Percentiles rank a stretch among this genome's conserved stretches.
Evolutionary conservation across 2,797 vertebrate genomes (phyloP).

Genomic region (Onychomys torridus): DNA sequence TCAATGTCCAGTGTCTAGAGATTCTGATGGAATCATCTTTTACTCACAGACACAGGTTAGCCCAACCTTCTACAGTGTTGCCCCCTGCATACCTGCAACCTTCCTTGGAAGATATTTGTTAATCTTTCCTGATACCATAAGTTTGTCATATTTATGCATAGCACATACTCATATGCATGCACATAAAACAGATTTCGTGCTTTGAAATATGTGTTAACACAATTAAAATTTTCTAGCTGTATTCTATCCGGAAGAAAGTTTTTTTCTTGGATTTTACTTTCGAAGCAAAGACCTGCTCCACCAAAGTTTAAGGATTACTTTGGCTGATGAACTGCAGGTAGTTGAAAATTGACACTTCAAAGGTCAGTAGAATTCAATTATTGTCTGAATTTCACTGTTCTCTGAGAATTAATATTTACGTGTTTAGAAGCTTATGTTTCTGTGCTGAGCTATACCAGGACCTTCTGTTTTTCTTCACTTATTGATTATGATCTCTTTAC

Average conservation of each 20-base stretch:
- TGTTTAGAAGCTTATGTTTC: neutral
- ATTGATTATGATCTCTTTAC: neutral
- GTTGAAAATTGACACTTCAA: slow-evolving; percentile 67
- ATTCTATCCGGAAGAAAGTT: neutral
- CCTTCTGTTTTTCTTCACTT: slow-evolving; percentile 29
- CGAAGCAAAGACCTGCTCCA: neutral
- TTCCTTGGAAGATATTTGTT: neutral
- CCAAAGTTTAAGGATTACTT: slow-evolving; percentile 52
- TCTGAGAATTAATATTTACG: neutral
- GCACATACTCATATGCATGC: neutral
- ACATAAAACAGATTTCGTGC: neutral
- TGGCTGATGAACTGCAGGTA: slow-evolving; percentile 62
- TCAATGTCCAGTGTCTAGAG: neutral
- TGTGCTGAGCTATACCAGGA: neutral
- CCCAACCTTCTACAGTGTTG: neutral
- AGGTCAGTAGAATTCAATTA: slow-evolving; percentile 13
- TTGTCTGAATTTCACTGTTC: slow-evolving; percentile 24
- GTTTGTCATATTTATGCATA: neutral
- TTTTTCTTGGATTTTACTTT: neutral
- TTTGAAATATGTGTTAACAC: neutral
- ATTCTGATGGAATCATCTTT: neutral
- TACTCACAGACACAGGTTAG: neutral
- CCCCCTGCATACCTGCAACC: neutral
- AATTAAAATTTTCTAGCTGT: neutral
- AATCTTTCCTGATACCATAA: neutral